Evolutionary conservation across 2,113 vertebrate species (phyloP).

Genomic region (Paedocypris sp.): DNA sequence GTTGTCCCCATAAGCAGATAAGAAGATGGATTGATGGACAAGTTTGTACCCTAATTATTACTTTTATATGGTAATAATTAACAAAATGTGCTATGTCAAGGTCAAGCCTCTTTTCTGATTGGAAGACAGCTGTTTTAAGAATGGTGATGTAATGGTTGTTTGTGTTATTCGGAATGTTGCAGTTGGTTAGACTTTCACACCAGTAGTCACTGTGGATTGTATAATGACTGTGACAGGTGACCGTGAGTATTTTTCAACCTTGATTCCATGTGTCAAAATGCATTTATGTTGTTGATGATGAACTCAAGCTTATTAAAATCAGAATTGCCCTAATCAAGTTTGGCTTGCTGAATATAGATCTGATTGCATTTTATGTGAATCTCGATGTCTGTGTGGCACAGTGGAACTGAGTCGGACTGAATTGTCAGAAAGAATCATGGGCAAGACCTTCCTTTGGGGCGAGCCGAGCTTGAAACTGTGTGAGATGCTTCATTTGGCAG

Average conservation of each 20-base stretch:
- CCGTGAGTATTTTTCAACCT: neutral
- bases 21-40: too few relatives aligned
- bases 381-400: neutral
- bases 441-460: neutral
- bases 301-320: neutral
- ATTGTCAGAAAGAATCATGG: conserved; percentile 4
- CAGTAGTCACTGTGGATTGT: too few relatives aligned
- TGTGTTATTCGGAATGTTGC: too few relatives aligned
- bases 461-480: neutral
- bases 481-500: neutral
- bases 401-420: neutral
- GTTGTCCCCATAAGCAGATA: too few relatives aligned
- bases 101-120: too few relatives aligned
- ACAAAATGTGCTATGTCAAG: too few relatives aligned
- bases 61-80: too few relatives aligned
- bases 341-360: conserved; percentile 2
- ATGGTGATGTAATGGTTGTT: too few relatives aligned
- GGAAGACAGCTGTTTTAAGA: too few relatives aligned
- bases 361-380: neutral
- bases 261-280: neutral
- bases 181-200: too few relatives aligned
- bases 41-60: too few relatives aligned
- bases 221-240: too few relatives aligned
- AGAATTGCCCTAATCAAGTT: neutral
- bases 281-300: neutral